These are phyloP conservation scores for Cydia fagiglandana DNA, from an alignment of 1,140 invertebrate species.

Conservation along the genomic window DNA sequence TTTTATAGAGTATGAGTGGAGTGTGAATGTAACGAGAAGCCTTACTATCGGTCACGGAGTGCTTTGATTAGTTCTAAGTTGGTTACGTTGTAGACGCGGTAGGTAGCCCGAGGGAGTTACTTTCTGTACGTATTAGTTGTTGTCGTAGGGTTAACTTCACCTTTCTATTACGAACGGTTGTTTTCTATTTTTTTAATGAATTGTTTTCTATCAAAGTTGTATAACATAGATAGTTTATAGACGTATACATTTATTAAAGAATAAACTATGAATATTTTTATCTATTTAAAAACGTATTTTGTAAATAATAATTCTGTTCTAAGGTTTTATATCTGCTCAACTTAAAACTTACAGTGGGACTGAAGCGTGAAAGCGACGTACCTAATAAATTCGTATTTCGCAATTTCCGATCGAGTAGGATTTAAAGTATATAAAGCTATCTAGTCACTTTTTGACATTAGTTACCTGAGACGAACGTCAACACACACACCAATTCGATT, in stretches of 20 bases:
- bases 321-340: slow-evolving; percentile 76
- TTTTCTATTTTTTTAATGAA: slow-evolving; percentile 37
- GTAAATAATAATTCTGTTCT: slow-evolving; percentile 76
- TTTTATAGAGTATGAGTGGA: slow-evolving; percentile 64
- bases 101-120: slow-evolving; percentile 50
- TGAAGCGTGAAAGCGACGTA: slow-evolving; percentile 42
- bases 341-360: slow-evolving; percentile 67
- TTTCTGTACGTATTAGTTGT: slow-evolving; percentile 41
- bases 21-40: slow-evolving; percentile 60
- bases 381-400: slow-evolving; percentile 32
- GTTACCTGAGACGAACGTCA: slow-evolving; percentile 34
- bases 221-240: slow-evolving; percentile 64
- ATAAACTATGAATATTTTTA: slow-evolving; percentile 59
- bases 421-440: slow-evolving; percentile 31
- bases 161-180: slow-evolving; percentile 25
- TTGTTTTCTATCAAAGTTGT: slow-evolving; percentile 63
- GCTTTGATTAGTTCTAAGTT: slow-evolving; percentile 60
- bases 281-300: slow-evolving; percentile 68
- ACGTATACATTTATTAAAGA: slow-evolving; percentile 53
- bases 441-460: slow-evolving; percentile 43
- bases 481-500: slow-evolving; percentile 22
- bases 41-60: slow-evolving; percentile 55
- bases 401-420: slow-evolving; percentile 15
- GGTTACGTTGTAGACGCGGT: slow-evolving; percentile 54
- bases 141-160: slow-evolving; percentile 20